Evolutionary conservation across 1,140 invertebrate genomes (phyloP).

Genomic region (Tenebrio molitor): DNA sequence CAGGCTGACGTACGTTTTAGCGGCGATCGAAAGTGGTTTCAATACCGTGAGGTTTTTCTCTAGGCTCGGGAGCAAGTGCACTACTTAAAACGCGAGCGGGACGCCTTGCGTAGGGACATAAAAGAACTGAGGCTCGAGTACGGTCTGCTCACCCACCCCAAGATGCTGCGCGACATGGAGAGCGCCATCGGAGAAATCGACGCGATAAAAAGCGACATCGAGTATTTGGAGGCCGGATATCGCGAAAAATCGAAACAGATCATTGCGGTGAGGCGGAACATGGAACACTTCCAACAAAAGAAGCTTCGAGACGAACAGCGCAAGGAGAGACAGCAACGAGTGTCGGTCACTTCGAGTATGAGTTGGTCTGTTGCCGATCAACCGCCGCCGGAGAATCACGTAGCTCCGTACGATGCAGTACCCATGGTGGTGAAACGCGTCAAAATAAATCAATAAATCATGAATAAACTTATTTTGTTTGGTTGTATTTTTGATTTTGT

Average conservation of each 20-base stretch:
- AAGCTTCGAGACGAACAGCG: not conserved
- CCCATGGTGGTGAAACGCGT: too few relatives aligned
- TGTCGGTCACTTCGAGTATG: too few relatives aligned
- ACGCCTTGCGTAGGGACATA: not conserved
- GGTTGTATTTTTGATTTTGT: too few relatives aligned
- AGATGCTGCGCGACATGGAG: not conserved
- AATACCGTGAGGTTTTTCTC: not conserved
- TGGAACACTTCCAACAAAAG: not conserved
- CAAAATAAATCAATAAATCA: too few relatives aligned
- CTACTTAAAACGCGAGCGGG: not conserved
- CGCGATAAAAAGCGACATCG: not conserved
- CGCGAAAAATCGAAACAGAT: not conserved
- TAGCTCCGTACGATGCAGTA: too few relatives aligned
- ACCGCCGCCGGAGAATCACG: too few relatives aligned
- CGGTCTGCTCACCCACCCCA: not conserved
- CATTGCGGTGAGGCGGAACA: not conserved
- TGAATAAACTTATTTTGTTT: too few relatives aligned
- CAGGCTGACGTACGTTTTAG: not conserved
- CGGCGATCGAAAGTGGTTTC: not conserved
- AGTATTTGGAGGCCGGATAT: not conserved
- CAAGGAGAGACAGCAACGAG: not conserved
- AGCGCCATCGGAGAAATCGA: not conserved
- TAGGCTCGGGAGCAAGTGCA: conserved; percentile 1
- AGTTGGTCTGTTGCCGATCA: too few relatives aligned
- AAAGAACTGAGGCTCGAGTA: not conserved